Conservation (phyloP, 2,888 invertebrate species). For the Antitype chi region DNA sequence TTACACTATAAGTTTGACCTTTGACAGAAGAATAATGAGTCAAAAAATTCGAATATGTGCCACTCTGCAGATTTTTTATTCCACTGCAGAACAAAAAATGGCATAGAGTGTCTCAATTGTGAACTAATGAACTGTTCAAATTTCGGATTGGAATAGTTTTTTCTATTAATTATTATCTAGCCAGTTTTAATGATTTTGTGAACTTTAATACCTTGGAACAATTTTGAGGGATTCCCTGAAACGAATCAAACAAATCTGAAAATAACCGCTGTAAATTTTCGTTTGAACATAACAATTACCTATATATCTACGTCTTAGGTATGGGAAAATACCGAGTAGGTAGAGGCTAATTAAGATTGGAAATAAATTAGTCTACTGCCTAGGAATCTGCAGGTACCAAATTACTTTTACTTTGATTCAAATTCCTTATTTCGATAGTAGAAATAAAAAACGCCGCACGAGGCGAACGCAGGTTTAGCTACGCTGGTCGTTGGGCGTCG, state of each 20-base stretch:
- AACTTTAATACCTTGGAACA: not conserved
- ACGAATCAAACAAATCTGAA: constrained; percentile 19
- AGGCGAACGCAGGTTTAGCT: no score
- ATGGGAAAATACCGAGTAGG: constrained; percentile 15
- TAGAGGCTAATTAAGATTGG: not conserved
- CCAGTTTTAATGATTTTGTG: constrained; percentile 7
- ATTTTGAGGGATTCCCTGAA: constrained; percentile 22
- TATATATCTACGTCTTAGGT: not conserved
- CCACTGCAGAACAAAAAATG: constrained; percentile 37
- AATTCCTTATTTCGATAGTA: not conserved
- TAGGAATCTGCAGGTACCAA: not conserved
- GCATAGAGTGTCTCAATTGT: constrained; percentile 31
- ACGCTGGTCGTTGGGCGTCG: no score
- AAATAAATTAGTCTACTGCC: not conserved
- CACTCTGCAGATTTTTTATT: constrained; percentile 23
- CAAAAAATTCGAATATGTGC: constrained; percentile 32
- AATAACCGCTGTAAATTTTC: constrained; percentile 6
- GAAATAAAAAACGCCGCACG: no score
- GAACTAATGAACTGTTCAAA: constrained; percentile 26
- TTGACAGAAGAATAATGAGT: constrained; percentile 49
- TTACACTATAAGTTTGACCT: constrained; percentile 35
- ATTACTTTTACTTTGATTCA: not conserved
- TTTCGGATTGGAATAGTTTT: not conserved
- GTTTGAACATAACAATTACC: not conserved
- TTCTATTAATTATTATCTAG: constrained; percentile 14